Conservation (phyloP, 2,888 invertebrate species). For the Panorpa germanica region DNA sequence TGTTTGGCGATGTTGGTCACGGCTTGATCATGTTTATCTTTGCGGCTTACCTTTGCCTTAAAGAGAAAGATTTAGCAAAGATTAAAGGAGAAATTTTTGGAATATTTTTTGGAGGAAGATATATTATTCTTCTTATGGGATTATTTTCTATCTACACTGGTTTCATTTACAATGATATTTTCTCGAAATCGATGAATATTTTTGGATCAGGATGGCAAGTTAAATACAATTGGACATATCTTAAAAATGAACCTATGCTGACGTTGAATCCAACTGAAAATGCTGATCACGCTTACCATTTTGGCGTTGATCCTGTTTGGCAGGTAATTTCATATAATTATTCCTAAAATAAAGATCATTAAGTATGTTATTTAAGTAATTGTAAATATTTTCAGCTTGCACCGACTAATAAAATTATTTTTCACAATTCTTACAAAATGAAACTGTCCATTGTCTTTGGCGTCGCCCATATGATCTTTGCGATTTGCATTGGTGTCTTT, state of each 20-base stretch:
- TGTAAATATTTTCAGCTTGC: slow-evolving; percentile 26
- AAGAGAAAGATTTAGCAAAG: slow-evolving; percentile 35
- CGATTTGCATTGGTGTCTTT: slow-evolving; percentile 42
- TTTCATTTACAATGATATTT: slow-evolving; percentile 52
- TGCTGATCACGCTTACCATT: slow-evolving; percentile 34
- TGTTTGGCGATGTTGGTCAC: slow-evolving; percentile 63
- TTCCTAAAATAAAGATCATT: not conserved
- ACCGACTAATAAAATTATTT: slow-evolving; percentile 44
- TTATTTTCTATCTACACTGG: slow-evolving; percentile 57
- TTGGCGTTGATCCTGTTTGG: slow-evolving; percentile 58
- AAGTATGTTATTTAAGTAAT: slow-evolving; percentile 15
- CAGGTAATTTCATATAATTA: slow-evolving; percentile 33
- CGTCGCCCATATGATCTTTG: slow-evolving; percentile 54
- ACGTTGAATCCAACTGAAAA: slow-evolving; percentile 30
- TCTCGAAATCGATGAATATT: slow-evolving; percentile 48
- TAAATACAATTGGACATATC: slow-evolving; percentile 22
- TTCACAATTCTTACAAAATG: slow-evolving; percentile 60
- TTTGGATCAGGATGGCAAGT: slow-evolving; percentile 45
- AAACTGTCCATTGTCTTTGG: slow-evolving; percentile 53
- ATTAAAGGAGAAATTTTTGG: slow-evolving; percentile 45
- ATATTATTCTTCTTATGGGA: slow-evolving; percentile 56
- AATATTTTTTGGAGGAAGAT: slow-evolving; percentile 53
- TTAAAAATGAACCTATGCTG: slow-evolving; percentile 18
- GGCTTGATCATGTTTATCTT: slow-evolving; percentile 46
- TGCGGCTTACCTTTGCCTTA: slow-evolving; percentile 39